These are phyloP conservation scores for Pituophis catenifer DNA, from an alignment of 2,113 vertebrate species.

Conservation along the genomic window DNA sequence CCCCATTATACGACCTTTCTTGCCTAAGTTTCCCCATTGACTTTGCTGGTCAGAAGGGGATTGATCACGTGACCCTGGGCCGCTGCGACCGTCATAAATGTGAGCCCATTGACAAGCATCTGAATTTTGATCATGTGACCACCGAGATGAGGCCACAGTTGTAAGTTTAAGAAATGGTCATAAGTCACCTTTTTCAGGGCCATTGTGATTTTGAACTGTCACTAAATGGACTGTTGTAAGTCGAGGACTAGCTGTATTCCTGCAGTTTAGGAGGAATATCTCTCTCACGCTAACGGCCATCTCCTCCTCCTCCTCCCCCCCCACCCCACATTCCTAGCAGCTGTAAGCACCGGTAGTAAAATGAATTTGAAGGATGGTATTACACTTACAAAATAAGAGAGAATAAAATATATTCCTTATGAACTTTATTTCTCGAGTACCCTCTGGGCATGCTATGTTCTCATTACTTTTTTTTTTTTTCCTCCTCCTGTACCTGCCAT, in stretches of 20 bases:
- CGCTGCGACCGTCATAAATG: background rate
- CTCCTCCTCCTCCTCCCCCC: too few relatives aligned
- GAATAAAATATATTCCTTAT: background rate
- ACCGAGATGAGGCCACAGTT: background rate
- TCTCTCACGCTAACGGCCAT: background rate
- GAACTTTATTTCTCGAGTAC: background rate
- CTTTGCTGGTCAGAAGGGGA: background rate
- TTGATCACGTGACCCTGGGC: too few relatives aligned
- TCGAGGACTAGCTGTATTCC: background rate
- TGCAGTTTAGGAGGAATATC: too few relatives aligned
- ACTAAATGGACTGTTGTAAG: background rate
- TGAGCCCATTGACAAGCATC: background rate
- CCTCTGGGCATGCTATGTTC: background rate
- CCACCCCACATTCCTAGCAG: background rate
- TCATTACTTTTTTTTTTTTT: background rate
- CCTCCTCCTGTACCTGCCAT: fast-evolving
- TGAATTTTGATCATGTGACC: background rate
- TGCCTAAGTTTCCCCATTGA: background rate
- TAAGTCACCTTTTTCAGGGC: background rate
- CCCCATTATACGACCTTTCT: background rate
- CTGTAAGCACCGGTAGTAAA: background rate
- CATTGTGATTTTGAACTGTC: background rate
- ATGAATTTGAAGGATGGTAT: background rate
- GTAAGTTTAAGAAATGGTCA: background rate
- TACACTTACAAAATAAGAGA: background rate